Percentiles rank a stretch among this genome's conserved stretches.
phyloP scores from a whole-genome alignment of 2,797 vertebrate genomes.

The Austrolebias charrua region DNA sequence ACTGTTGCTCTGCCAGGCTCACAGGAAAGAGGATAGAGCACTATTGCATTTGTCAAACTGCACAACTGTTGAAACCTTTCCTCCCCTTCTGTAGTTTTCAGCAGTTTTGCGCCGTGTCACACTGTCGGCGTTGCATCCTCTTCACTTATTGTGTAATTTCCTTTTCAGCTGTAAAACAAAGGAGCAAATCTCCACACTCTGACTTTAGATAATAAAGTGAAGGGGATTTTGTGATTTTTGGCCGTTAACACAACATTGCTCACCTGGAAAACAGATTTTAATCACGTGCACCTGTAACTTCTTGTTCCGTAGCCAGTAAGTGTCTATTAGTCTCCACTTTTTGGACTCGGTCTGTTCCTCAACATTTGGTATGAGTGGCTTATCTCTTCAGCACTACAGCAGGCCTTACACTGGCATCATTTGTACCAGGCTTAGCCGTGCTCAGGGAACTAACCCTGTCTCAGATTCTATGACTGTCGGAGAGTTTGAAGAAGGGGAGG shows the following conservation, averaged over 20 bases:
- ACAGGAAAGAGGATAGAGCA: conserved; percentile 80
- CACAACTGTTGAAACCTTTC: conserved; percentile 83
- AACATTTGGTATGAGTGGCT: conserved; percentile 76
- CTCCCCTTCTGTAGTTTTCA: conserved; percentile 55
- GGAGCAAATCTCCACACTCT: conserved; percentile 10
- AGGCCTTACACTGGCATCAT: conserved; percentile 80
- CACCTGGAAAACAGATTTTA: not conserved
- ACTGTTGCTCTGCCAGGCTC: conserved; percentile 83
- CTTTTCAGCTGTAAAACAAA: conserved; percentile 14
- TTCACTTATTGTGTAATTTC: conserved; percentile 34
- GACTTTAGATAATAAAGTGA: conserved; percentile 5
- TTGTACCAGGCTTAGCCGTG: conserved; percentile 77
- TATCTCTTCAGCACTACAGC: conserved; percentile 78
- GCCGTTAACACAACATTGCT: not conserved
- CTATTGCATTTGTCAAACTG: conserved; percentile 86
- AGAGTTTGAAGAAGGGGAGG: conserved; percentile 61
- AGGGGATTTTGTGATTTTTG: conserved; percentile 2
- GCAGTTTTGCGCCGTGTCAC: conserved; percentile 61
- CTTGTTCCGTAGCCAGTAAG: conserved; percentile 45
- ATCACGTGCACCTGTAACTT: conserved; percentile 26
- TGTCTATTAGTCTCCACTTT: conserved; percentile 68
- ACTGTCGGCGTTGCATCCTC: conserved; percentile 41
- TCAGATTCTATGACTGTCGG: conserved; percentile 69
- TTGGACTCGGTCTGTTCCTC: conserved; percentile 63
- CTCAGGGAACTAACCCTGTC: conserved; percentile 76